Conservation (phyloP, 2,888 invertebrate genomes). For the Polyommatus iphigenia region DNA sequence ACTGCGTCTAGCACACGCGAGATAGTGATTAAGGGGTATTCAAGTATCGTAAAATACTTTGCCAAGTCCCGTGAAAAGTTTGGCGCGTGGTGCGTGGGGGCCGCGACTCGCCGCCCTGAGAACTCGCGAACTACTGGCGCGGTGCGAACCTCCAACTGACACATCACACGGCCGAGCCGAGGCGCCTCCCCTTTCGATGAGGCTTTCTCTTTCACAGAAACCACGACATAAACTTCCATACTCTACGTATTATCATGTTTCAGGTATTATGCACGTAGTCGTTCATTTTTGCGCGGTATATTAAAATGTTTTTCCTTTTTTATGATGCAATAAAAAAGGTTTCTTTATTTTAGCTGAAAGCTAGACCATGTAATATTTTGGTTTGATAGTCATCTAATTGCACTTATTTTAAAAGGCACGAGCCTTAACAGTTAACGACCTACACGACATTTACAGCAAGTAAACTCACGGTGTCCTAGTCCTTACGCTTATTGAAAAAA, state of each 20-base stretch:
- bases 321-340: background rate
- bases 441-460: background rate
- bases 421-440: background rate
- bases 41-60: conserved; percentile 59
- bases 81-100: conserved; percentile 44
- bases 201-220: conserved; percentile 55
- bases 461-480: background rate
- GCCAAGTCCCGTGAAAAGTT: conserved; percentile 75
- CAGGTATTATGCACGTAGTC: conserved; percentile 7
- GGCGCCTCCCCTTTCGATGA: conserved; percentile 65
- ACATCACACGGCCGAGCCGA: conserved; percentile 44
- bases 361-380: background rate
- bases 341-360: background rate
- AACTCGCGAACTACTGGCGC: conserved; percentile 58
- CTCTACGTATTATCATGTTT: conserved; percentile 2
- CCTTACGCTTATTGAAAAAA: too few relatives aligned
- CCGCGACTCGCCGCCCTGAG: conserved; percentile 53
- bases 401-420: background rate
- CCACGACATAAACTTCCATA: conserved; percentile 1
- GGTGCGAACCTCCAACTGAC: conserved; percentile 14
- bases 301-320: background rate
- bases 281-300: conserved; percentile 1
- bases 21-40: conserved; percentile 66
- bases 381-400: background rate
- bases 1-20: conserved; percentile 60